phyloP scores from a whole-genome alignment of 2,888 invertebrate genomes.

The Hirtodrosophila trivittata region DNA sequence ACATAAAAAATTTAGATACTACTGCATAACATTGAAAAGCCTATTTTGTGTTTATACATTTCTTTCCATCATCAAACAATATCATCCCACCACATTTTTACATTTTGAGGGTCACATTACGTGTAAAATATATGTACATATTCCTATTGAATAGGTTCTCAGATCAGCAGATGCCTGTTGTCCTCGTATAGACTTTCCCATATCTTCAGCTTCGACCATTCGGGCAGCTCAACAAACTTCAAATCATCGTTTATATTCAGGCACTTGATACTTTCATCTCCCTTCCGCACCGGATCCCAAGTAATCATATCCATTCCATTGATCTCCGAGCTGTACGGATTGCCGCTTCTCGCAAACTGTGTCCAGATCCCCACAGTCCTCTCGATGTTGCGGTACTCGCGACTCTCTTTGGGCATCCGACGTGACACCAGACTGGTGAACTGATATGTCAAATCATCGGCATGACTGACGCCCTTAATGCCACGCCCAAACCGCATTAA shows the following conservation, averaged over 20 bases:
- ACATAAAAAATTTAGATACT: constrained; percentile 26
- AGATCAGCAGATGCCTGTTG: constrained; percentile 66
- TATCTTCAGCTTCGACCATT: constrained; percentile 72
- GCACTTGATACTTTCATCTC: constrained; percentile 74
- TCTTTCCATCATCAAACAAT: too few species aligned
- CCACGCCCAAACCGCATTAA: constrained; percentile 78
- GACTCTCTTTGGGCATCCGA: constrained; percentile 72
- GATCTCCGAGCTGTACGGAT: constrained; percentile 77
- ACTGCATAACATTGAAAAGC: constrained; percentile 28
- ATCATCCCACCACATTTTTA: too few species aligned
- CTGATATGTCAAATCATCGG: constrained; percentile 81
- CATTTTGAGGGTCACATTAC: too few species aligned
- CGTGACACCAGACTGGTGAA: constrained; percentile 73
- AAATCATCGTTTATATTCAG: constrained; percentile 81
- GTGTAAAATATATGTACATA: too few species aligned
- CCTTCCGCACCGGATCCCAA: constrained; percentile 77
- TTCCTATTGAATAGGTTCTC: not conserved
- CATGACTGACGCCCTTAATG: constrained; percentile 81
- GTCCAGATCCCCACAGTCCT: constrained; percentile 80
- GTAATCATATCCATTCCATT: constrained; percentile 70
- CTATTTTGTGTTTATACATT: constrained; percentile 22
- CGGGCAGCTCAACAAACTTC: constrained; percentile 79
- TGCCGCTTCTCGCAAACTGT: constrained; percentile 80
- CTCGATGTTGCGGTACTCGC: constrained; percentile 81
- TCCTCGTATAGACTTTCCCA: constrained; percentile 80